These are phyloP conservation scores for Xiphophorus couchianus DNA, from an alignment of 2,113 vertebrate species.

Conservation along the genomic window DNA sequence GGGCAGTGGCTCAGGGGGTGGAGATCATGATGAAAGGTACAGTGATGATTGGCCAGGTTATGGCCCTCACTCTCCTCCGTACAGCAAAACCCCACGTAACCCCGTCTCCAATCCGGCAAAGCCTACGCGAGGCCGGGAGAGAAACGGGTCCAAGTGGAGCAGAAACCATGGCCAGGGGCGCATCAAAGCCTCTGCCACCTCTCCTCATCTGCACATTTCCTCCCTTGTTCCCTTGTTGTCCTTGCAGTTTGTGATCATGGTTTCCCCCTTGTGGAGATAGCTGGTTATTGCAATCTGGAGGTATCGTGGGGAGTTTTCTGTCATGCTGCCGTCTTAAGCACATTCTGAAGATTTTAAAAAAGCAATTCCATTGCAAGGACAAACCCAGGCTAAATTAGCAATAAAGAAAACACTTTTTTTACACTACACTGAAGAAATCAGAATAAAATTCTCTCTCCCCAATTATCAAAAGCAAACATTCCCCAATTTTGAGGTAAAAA, in stretches of 20 bases:
- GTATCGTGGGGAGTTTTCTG: neutral
- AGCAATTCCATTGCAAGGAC: slow-evolving; percentile 53
- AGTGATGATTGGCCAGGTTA: slow-evolving; percentile 84
- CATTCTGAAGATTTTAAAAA: slow-evolving; percentile 33
- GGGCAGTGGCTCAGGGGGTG: slow-evolving; percentile 84
- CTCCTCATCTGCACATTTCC: slow-evolving; percentile 12
- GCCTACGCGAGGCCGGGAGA: slow-evolving; percentile 72
- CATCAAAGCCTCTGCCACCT: slow-evolving; percentile 48
- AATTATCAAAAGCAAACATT: slow-evolving; percentile 12
- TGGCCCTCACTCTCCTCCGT: slow-evolving; percentile 68
- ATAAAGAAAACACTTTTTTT: slow-evolving; percentile 54
- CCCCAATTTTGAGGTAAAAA: slow-evolving; percentile 20
- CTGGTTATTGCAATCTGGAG: slow-evolving; percentile 48
- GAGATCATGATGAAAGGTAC: slow-evolving; percentile 80
- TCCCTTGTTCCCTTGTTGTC: slow-evolving; percentile 48
- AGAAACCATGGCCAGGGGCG: slow-evolving; percentile 66
- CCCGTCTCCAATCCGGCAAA: slow-evolving; percentile 61
- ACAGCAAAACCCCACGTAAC: slow-evolving; percentile 66
- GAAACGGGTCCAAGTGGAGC: slow-evolving; percentile 73
- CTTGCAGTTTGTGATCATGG: slow-evolving; percentile 44
- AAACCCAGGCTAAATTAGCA: slow-evolving; percentile 54
- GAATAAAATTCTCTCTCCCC: slow-evolving; percentile 27
- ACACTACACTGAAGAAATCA: slow-evolving; percentile 39
- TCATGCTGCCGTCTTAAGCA: slow-evolving; percentile 52
- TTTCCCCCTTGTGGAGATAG: slow-evolving; percentile 76